Conservation (phyloP, 2,797 vertebrate genomes). For the Notamacropus eugenii region DNA sequence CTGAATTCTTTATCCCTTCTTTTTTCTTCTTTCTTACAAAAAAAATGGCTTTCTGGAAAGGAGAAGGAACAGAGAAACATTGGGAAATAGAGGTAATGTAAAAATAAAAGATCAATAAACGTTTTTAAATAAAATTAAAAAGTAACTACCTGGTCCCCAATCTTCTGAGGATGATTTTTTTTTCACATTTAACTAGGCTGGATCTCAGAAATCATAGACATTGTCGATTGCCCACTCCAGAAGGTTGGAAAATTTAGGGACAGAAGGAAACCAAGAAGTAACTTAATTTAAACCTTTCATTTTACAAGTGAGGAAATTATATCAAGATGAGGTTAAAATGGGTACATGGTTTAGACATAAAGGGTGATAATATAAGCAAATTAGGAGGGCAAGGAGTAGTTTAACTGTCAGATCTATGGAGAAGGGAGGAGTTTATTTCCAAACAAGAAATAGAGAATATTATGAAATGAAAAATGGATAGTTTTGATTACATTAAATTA, state of each 20-base stretch:
- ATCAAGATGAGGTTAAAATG: too few relatives aligned
- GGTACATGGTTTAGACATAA: too few relatives aligned
- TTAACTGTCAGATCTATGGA: too few relatives aligned
- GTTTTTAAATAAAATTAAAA: neutral
- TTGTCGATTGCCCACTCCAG: neutral
- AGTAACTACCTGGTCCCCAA: neutral
- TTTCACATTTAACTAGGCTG: neutral
- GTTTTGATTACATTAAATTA: too few relatives aligned
- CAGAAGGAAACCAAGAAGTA: neutral
- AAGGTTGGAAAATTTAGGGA: neutral
- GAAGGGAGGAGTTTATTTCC: too few relatives aligned
- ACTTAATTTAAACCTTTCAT: neutral
- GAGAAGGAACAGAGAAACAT: neutral
- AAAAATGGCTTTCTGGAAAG: neutral
- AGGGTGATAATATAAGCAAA: too few relatives aligned
- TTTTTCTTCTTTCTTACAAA: neutral
- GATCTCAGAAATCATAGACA: neutral
- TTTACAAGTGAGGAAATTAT: neutral
- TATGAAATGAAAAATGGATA: too few relatives aligned
- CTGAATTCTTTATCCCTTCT: neutral
- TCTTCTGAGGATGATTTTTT: neutral
- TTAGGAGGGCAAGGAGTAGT: too few relatives aligned
- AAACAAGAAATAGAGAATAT: too few relatives aligned
- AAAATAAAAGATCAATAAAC: neutral
- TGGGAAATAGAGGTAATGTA: neutral